Evolutionary conservation across 2,888 invertebrate species (phyloP).

Genomic region (Caenorhabditis zanzibari): DNA sequence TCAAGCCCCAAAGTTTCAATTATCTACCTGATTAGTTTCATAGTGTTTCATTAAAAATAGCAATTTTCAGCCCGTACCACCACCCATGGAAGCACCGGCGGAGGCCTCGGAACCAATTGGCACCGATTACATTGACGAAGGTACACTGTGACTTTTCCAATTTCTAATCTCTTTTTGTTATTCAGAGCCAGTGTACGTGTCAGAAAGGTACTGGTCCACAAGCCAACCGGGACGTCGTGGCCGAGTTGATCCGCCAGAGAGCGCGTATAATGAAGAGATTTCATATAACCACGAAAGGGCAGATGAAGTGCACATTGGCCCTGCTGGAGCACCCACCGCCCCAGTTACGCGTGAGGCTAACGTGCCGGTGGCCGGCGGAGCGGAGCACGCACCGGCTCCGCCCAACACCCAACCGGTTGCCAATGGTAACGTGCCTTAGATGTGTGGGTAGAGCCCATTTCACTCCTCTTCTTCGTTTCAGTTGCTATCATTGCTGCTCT

Average conservation of each 20-base stretch:
- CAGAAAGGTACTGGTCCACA: not conserved
- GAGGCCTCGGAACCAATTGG: slow-evolving; percentile 1
- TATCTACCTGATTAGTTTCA: too few species aligned
- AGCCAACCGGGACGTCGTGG: not conserved
- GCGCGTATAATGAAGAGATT: not conserved
- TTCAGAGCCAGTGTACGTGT: not conserved
- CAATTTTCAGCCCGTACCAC: not conserved
- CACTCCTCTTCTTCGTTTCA: not conserved
- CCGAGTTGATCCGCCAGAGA: not conserved
- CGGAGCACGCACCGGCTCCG: not conserved
- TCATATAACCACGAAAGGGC: not conserved
- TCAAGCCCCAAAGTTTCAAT: too few species aligned
- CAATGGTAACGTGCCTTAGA: slow-evolving; percentile 6
- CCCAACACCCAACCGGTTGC: slow-evolving; percentile 6
- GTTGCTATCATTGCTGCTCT: slow-evolving; percentile 3
- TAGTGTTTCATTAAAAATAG: too few species aligned
- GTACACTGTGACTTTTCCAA: not conserved
- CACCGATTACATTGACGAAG: not conserved
- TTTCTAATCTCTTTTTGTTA: not conserved
- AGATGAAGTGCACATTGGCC: slow-evolving; percentile 2
- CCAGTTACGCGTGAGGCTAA: not conserved
- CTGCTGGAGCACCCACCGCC: not conserved
- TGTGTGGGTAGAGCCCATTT: not conserved
- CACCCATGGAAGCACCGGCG: not conserved
- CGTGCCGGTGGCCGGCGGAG: slow-evolving; percentile 1